A percentile compares a stretch with the other conserved stretches of the same genome.
Conservation (phyloP, 2,113 vertebrate species). For the cattle (Bos taurus) region DNA sequence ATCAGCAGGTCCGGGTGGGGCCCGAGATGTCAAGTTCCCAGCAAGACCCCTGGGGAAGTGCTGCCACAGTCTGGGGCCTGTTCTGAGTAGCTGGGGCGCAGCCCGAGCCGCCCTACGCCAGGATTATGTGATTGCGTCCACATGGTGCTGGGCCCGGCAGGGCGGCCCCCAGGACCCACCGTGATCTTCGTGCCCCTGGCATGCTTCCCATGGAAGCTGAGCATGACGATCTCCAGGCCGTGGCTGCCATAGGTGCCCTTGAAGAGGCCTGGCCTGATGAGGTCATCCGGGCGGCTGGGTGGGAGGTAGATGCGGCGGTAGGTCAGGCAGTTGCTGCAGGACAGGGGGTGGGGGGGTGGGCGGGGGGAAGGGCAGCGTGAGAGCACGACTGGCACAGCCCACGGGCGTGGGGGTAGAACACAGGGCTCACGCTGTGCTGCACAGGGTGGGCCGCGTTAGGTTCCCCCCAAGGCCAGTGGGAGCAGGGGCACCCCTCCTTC, state of each 20-base stretch:
- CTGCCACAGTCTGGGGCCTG: background rate
- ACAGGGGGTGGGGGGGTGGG: background rate
- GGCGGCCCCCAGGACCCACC: slow-evolving; percentile 75
- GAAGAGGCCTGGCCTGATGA: slow-evolving; percentile 94
- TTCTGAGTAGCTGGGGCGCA: background rate
- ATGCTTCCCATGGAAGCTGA: slow-evolving; percentile 90
- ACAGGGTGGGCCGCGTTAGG: background rate
- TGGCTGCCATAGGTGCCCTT: slow-evolving; percentile 99
- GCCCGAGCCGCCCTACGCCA: accelerated
- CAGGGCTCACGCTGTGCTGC: accelerated
- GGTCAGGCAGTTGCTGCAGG: slow-evolving; percentile 95
- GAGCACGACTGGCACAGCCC: accelerated
- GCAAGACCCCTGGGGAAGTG: background rate
- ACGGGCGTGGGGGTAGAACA: accelerated
- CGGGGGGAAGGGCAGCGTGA: background rate
- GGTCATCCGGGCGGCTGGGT: slow-evolving; percentile 85
- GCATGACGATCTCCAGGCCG: slow-evolving; percentile 96
- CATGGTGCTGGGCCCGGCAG: accelerated
- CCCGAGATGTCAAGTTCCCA: background rate
- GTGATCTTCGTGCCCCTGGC: slow-evolving; percentile 97
- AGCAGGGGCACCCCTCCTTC: background rate
- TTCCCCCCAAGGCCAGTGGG: background rate
- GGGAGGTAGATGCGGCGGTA: slow-evolving; percentile 98
- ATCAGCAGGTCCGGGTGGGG: accelerated
- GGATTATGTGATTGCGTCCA: accelerated